These are phyloP conservation scores for Amphipyra tragopoginis DNA, from an alignment of 2,888 invertebrate species.

Conservation along the genomic window DNA sequence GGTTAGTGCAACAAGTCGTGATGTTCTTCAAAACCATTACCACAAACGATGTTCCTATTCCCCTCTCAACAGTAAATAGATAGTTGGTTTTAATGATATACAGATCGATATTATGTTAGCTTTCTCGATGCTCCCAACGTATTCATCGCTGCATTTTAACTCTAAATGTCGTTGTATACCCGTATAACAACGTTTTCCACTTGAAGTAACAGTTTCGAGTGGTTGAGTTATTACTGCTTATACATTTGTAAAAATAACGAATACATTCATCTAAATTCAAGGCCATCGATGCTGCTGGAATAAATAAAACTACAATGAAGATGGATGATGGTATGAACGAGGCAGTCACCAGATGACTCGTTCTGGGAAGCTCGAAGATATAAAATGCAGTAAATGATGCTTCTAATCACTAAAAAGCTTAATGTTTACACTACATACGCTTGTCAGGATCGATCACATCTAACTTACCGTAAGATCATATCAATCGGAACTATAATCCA, in stretches of 20 bases:
- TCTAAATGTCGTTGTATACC: slow-evolving; percentile 32
- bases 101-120: slow-evolving; percentile 42
- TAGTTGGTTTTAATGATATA: slow-evolving; percentile 37
- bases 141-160: slow-evolving; percentile 39
- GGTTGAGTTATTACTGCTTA: slow-evolving; percentile 52
- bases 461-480: slow-evolving; percentile 86
- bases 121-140: slow-evolving; percentile 26
- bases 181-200: slow-evolving; percentile 34
- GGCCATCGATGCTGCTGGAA: slow-evolving; percentile 77
- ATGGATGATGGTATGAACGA: slow-evolving; percentile 79
- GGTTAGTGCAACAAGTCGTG: slow-evolving; percentile 57
- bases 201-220: slow-evolving; percentile 47
- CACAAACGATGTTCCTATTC: slow-evolving; percentile 15
- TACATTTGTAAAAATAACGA: slow-evolving; percentile 66
- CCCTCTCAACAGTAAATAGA: slow-evolving; percentile 21
- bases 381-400: slow-evolving; percentile 81
- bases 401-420: slow-evolving; percentile 85
- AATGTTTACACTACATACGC: slow-evolving; percentile 82
- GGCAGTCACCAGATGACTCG: slow-evolving; percentile 74
- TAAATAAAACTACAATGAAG: slow-evolving; percentile 80
- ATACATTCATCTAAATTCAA: slow-evolving; percentile 74
- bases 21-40: slow-evolving; percentile 20
- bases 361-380: slow-evolving; percentile 75
- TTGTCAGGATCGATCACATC: slow-evolving; percentile 77
- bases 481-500: slow-evolving; percentile 83